These are phyloP conservation scores for Limanda limanda DNA, from an alignment of 2,113 vertebrate genomes.

Conservation along the genomic window DNA sequence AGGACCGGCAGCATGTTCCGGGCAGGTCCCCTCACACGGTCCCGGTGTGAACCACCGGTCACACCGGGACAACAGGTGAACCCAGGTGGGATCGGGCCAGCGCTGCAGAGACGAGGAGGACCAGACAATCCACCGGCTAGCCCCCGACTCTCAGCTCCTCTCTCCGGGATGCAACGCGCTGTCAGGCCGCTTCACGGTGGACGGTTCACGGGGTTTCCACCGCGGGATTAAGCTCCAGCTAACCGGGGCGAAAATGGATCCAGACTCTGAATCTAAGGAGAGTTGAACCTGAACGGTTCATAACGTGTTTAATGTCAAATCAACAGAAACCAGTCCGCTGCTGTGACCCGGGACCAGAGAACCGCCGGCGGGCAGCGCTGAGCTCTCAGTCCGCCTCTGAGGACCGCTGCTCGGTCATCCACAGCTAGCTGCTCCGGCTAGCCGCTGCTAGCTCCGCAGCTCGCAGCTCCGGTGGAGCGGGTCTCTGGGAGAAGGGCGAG, in stretches of 20 bases:
- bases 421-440: slow-evolving; percentile 27
- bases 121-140: neutral
- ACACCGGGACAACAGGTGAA: neutral
- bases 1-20: neutral
- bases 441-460: slow-evolving; percentile 14
- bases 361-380: too few species aligned
- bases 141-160: neutral
- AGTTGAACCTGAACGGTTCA: neutral
- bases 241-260: too few species aligned
- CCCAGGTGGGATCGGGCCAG: too few species aligned
- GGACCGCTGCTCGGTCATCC: neutral
- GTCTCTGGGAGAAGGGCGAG: too few species aligned
- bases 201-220: neutral
- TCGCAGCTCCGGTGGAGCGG: neutral
- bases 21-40: neutral
- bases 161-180: too few species aligned
- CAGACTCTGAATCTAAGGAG: neutral
- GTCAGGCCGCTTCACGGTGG: too few species aligned
- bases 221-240: neutral
- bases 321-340: too few species aligned
- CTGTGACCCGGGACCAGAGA: too few species aligned
- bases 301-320: neutral
- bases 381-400: neutral
- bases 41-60: too few species aligned
- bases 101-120: too few species aligned